These are phyloP conservation scores for Frankliniella fusca DNA, from an alignment of 2,888 invertebrate species.

Conservation along the genomic window DNA sequence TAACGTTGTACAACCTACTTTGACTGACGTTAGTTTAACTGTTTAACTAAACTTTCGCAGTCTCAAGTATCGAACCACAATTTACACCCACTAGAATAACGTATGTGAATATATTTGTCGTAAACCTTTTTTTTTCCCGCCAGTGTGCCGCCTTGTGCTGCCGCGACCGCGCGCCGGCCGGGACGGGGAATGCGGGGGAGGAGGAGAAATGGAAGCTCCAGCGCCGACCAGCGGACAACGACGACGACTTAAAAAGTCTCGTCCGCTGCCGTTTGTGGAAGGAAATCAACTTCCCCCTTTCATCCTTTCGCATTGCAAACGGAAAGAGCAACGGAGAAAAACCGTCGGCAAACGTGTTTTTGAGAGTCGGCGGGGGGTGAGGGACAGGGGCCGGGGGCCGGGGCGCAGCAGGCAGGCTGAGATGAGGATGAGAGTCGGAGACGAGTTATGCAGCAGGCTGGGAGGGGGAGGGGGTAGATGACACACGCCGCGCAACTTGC, in stretches of 20 bases:
- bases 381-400: not conserved
- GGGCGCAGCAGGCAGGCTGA: not conserved
- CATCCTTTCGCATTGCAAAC: slow-evolving; percentile 11
- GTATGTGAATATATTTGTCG: too few species aligned
- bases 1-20: too few species aligned
- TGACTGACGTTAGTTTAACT: too few species aligned
- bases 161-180: not conserved
- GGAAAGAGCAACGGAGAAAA: not conserved
- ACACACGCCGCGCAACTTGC: not conserved
- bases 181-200: not conserved
- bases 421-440: not conserved
- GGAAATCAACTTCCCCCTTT: slow-evolving; percentile 5
- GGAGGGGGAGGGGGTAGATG: not conserved
- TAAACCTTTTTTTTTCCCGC: not conserved
- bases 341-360: not conserved
- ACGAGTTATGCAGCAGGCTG: not conserved
- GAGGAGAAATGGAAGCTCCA: not conserved
- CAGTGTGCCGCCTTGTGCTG: not conserved
- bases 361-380: not conserved
- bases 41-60: too few species aligned
- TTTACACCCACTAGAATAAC: too few species aligned
- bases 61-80: too few species aligned
- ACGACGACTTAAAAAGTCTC: slow-evolving; percentile 10
- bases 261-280: slow-evolving; percentile 10
- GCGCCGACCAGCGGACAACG: not conserved